A percentile compares a stretch with the other conserved stretches of the same genome.
phyloP scores from a whole-genome alignment of 2,888 invertebrate species.

The Physocephala rufipes region DNA sequence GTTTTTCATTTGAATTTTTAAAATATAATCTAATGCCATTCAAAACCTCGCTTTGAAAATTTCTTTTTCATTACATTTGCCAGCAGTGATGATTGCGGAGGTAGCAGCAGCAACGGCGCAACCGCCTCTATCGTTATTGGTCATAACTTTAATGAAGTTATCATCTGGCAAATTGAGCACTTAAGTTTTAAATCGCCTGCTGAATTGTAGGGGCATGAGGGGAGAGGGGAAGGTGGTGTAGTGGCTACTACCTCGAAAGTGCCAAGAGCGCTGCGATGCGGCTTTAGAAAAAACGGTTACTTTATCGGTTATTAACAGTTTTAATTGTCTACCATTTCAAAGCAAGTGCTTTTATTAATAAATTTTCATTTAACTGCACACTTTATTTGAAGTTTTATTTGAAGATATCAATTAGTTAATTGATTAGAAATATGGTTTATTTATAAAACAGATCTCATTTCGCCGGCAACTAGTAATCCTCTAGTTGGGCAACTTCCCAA shows the following conservation, averaged over 20 bases:
- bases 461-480: too few relatives aligned
- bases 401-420: too few relatives aligned
- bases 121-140: background rate
- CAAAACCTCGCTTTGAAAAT: slow-evolving; percentile 21
- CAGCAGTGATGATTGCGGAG: background rate
- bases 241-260: too few relatives aligned
- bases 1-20: background rate
- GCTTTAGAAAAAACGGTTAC: background rate
- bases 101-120: background rate
- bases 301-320: background rate
- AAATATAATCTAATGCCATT: background rate
- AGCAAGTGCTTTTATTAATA: background rate
- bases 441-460: too few relatives aligned
- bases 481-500: too few relatives aligned
- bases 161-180: slow-evolving; percentile 29
- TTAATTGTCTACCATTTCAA: background rate
- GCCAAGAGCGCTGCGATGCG: too few relatives aligned
- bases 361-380: background rate
- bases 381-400: too few relatives aligned
- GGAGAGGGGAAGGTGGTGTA: too few relatives aligned
- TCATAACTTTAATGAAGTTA: slow-evolving; percentile 29
- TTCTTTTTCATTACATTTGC: slow-evolving; percentile 32
- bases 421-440: too few relatives aligned
- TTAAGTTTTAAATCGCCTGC: background rate
- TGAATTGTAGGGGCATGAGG: background rate